Evolutionary conservation across 2,113 vertebrate species (phyloP).

Genomic region (Grus americana): DNA sequence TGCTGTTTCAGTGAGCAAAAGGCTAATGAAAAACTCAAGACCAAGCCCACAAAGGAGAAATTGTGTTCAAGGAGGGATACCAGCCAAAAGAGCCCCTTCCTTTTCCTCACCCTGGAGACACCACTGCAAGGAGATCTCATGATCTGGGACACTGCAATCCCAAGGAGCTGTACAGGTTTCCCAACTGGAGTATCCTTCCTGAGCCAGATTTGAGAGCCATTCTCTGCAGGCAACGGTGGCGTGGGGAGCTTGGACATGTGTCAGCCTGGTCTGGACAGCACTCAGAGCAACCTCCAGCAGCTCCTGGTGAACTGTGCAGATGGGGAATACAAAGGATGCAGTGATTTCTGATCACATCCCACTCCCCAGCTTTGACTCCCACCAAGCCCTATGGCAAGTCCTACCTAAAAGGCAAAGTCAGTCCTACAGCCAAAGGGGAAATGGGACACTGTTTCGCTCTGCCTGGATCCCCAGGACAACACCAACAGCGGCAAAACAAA

Average conservation of each 20-base stretch:
- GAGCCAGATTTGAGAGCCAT: not conserved
- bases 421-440: not conserved
- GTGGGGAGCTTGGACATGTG: not conserved
- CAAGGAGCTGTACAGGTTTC: not conserved
- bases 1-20: not conserved
- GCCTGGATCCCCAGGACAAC: not conserved
- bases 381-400: not conserved
- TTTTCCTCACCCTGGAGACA: not conserved
- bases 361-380: not conserved
- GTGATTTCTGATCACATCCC: not conserved
- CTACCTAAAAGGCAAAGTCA: not conserved
- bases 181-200: not conserved
- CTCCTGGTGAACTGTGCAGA: not conserved
- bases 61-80: not conserved
- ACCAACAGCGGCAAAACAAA: not conserved
- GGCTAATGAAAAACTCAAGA: not conserved
- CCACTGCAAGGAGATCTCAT: not conserved
- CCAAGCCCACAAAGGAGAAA: not conserved
- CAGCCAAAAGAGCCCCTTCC: not conserved
- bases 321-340: not conserved
- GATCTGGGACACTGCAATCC: fast-evolving
- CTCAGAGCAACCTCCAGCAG: not conserved
- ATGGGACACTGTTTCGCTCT: not conserved
- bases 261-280: not conserved
- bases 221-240: not conserved